phyloP scores from a whole-genome alignment of 2,888 invertebrate species.

The Latrodectus elegans region DNA sequence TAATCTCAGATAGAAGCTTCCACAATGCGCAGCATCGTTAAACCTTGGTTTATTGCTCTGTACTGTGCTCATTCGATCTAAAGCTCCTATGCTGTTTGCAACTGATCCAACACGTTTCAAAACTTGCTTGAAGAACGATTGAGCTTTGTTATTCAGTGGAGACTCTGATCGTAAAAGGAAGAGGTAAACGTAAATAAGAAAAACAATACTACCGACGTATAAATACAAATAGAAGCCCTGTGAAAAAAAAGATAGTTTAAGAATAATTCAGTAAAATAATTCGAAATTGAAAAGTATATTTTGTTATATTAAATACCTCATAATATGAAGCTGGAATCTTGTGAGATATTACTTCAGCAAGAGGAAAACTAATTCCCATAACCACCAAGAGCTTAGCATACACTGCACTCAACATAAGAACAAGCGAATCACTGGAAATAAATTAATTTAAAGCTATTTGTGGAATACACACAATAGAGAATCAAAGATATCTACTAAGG shows the following conservation, averaged over 20 bases:
- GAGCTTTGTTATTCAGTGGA: slow-evolving; percentile 29
- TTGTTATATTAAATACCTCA: slow-evolving; percentile 79
- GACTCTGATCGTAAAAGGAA: slow-evolving; percentile 71
- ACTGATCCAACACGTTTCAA: slow-evolving; percentile 61
- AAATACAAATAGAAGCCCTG: slow-evolving; percentile 90
- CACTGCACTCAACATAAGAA: slow-evolving; percentile 91
- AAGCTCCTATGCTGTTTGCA: slow-evolving; percentile 44
- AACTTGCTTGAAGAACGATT: slow-evolving; percentile 61
- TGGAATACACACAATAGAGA: no score
- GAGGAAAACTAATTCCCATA: slow-evolving; percentile 95
- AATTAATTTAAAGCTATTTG: no score
- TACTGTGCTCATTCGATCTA: slow-evolving; percentile 33
- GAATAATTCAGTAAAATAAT: neutral
- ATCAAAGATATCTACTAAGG: no score
- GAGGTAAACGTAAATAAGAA: slow-evolving; percentile 87
- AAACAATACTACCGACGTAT: slow-evolving; percentile 89
- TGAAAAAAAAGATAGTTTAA: slow-evolving; percentile 33
- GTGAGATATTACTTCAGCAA: slow-evolving; percentile 96
- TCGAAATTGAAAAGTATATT: neutral
- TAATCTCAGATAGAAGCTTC: slow-evolving; percentile 93
- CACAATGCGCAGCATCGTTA: slow-evolving; percentile 81
- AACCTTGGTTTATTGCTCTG: slow-evolving; percentile 40
- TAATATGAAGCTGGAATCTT: slow-evolving; percentile 95
- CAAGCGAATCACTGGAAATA: slow-evolving; percentile 82
- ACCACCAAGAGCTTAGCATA: slow-evolving; percentile 95